Evolutionary conservation across 2,888 invertebrate genomes (phyloP).

Genomic region (Dinocampus coccinellae): DNA sequence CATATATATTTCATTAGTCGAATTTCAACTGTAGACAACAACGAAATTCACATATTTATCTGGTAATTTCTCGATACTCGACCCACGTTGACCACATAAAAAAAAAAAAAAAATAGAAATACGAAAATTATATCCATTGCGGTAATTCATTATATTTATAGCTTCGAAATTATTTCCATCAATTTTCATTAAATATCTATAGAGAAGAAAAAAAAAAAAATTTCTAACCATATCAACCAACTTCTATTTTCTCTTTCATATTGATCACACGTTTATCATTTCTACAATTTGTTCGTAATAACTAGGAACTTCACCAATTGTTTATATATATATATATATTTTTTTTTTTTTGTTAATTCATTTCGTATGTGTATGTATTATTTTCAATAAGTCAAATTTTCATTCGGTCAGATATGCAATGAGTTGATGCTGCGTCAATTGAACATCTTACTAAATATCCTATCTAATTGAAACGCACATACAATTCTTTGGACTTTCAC

Average conservation of each 20-base stretch:
- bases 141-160: too few species aligned
- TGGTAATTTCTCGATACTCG: neutral
- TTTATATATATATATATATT: neutral
- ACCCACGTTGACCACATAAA: neutral
- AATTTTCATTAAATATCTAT: neutral
- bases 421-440: neutral
- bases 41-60: neutral
- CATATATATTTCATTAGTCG: neutral
- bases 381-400: neutral
- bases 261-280: neutral
- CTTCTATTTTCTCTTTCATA: neutral
- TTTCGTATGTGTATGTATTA: neutral
- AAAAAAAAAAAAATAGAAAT: too few species aligned
- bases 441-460: constrained; percentile 6
- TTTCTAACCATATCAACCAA: too few species aligned
- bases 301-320: neutral
- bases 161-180: neutral
- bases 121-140: too few species aligned
- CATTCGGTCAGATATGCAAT: neutral
- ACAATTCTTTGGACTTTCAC: constrained; percentile 38
- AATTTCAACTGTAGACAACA: neutral
- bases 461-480: constrained; percentile 28
- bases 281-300: neutral
- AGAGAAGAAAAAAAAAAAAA: neutral
- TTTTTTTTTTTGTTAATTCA: constrained; percentile 5